Conservation (phyloP, 2,888 invertebrate species). For the Eupithecia inturbata region DNA sequence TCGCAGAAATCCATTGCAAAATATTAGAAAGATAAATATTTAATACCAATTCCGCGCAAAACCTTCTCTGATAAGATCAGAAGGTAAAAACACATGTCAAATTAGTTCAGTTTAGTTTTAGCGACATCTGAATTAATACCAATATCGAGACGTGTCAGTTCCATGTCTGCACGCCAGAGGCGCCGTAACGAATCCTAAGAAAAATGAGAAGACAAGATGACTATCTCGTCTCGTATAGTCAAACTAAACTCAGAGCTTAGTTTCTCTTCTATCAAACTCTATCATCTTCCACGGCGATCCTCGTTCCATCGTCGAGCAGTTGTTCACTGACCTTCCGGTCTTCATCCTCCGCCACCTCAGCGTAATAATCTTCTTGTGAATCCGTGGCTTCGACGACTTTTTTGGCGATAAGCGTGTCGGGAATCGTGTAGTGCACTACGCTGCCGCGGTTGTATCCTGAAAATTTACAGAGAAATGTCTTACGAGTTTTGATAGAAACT, state of each 20-base stretch:
- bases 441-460: constrained; percentile 47
- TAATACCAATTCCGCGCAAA: too few species aligned
- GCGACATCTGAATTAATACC: too few species aligned
- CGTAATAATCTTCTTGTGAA: constrained; percentile 42
- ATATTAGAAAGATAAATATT: too few species aligned
- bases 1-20: too few species aligned
- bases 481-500: too few species aligned
- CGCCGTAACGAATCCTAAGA: neutral
- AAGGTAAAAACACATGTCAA: too few species aligned
- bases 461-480: neutral
- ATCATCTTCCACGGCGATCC: constrained; percentile 32
- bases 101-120: too few species aligned
- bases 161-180: too few species aligned
- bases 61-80: too few species aligned
- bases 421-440: constrained; percentile 53
- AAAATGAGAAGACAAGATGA: neutral
- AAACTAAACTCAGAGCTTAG: neutral
- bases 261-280: neutral
- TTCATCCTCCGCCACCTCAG: constrained; percentile 33
- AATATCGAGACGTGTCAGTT: too few species aligned
- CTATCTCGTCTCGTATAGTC: neutral
- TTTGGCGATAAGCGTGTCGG: constrained; percentile 50
- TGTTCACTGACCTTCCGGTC: constrained; percentile 16
- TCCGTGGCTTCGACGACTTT: constrained; percentile 22
- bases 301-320: constrained; percentile 26